These are phyloP conservation scores for Oscheius sp. DNA, from an alignment of 1,140 invertebrate genomes.

Conservation along the genomic window DNA sequence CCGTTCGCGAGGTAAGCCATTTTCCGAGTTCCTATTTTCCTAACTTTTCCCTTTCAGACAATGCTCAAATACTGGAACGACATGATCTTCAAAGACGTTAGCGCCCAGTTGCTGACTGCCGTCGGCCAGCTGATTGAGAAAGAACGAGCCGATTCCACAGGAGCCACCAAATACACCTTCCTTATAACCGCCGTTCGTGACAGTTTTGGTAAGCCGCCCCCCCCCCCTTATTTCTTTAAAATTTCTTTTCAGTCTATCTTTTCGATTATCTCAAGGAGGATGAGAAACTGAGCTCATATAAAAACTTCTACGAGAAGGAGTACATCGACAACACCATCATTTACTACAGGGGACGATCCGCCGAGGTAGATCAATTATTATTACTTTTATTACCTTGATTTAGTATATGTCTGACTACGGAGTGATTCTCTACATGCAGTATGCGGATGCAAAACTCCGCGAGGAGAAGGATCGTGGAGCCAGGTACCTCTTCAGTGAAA, in stretches of 20 bases:
- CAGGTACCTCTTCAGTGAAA: not conserved
- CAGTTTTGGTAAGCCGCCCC: slow-evolving; percentile 77
- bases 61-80: slow-evolving; percentile 26
- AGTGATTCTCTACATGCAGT: slow-evolving; percentile 22
- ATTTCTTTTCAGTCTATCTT: slow-evolving; percentile 71
- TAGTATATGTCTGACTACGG: no score
- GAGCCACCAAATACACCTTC: slow-evolving; percentile 93
- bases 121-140: slow-evolving; percentile 94
- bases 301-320: slow-evolving; percentile 4
- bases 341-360: not conserved
- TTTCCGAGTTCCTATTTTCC: no score
- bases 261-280: slow-evolving; percentile 90
- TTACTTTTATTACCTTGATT: slow-evolving; percentile 1
- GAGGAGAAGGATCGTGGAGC: not conserved
- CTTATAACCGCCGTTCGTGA: slow-evolving; percentile 92
- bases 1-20: no score
- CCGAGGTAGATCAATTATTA: not conserved
- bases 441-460: slow-evolving; percentile 12
- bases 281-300: not conserved
- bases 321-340: slow-evolving; percentile 9
- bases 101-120: slow-evolving; percentile 86
- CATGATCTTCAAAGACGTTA: slow-evolving; percentile 84
- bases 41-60: no score
- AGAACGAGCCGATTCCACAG: slow-evolving; percentile 75
- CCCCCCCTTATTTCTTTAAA: no score